These are phyloP conservation scores for Mactromeris polynyma DNA, from an alignment of 2,888 invertebrate species.

Conservation along the genomic window DNA sequence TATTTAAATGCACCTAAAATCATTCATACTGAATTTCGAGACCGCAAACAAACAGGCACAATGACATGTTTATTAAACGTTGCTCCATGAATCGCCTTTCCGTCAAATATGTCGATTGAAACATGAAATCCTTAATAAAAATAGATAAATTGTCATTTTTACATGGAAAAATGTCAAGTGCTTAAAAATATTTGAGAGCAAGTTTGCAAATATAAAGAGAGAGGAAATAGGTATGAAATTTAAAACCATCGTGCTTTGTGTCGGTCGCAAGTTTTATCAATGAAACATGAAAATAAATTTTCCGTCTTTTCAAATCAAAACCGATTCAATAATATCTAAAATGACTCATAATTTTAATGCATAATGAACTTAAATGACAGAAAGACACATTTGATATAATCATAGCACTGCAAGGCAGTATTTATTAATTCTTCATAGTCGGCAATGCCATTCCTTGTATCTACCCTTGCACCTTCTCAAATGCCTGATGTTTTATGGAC, in stretches of 20 bases:
- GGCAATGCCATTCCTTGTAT: no score
- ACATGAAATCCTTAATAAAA: not conserved
- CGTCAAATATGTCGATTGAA: not conserved
- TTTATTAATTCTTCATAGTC: no score
- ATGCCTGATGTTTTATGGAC: no score
- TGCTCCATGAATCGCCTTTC: not conserved
- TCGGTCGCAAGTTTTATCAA: not conserved
- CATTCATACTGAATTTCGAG: not conserved
- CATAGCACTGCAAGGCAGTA: not conserved
- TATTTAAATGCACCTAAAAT: not conserved
- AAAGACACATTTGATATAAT: not conserved
- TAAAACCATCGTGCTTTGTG: not conserved
- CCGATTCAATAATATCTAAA: not conserved
- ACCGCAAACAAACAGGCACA: not conserved
- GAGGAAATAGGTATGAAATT: not conserved
- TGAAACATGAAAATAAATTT: not conserved
- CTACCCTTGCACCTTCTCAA: no score
- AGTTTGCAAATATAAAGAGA: not conserved
- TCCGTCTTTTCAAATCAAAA: not conserved
- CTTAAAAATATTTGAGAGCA: not conserved
- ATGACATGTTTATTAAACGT: not conserved
- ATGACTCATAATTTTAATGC: not conserved
- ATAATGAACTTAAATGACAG: not conserved
- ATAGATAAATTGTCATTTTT: slow-evolving; percentile 15
- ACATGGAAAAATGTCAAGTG: slow-evolving; percentile 14